Base-by-base conservation (phyloP, 2,888 invertebrate genomes). In the Orchesella flavescens region DNA sequence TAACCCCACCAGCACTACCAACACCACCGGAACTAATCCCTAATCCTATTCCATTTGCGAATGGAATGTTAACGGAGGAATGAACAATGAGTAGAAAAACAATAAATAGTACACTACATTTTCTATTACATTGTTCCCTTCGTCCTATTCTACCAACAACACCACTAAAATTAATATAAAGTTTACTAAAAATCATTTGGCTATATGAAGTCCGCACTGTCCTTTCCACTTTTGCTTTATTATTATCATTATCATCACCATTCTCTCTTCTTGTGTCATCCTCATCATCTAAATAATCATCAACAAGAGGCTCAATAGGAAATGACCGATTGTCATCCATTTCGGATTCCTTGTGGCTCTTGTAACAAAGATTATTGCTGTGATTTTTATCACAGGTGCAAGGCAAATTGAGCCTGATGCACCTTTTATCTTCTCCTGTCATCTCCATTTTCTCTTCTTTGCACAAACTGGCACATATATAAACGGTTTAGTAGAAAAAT, bases 11-110 rank as follows among this genome's bases (percentile, higher is more conserved):
- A 7, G 68, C 74, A 24, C 73, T 57, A n/a, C n/a, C 46, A 49
- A 61, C 15, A 17, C 65, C 65, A 34, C 68, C 49, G 4, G 19
- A 44, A 44, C 44, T 69, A 7, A 65, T 43, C 5, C 65, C 81
- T 59, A 81, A 61, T 4, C 73, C 81, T 73, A 80, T 72, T 10
- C 66, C 73, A 43, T 44, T 24, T 1, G 43, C 61, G 46, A 69
- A 57, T 34, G 76, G 57, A 21, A 65, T 61, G 49, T 65, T 49
- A 65, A 65, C 24, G 34, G 34, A 34, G 34, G 34, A 34, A 34
- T 34, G 34, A 34, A 34, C 7, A 34, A 7, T 34, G 2, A 34
- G 34, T 34, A 34, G 34, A 34, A 34, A 34, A 34, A 34, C 34
- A 75, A 13, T 17, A 75, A 23, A 65, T 53, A 75, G 34, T 53